Conservation (phyloP, 2,113 vertebrate genomes). For the Pluvialis apricaria region DNA sequence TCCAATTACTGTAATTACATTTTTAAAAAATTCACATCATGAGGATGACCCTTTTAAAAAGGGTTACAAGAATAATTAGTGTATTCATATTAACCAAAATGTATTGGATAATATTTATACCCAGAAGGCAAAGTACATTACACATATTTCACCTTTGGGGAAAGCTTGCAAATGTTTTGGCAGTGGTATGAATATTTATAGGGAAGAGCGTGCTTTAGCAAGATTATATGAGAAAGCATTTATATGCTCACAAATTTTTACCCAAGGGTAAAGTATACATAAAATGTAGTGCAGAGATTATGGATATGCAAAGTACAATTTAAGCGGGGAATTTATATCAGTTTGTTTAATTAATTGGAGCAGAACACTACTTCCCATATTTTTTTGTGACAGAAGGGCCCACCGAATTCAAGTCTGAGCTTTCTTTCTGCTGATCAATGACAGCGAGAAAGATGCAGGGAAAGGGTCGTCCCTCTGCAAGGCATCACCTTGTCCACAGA, state of each 20-base stretch:
- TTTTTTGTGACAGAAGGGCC: neutral
- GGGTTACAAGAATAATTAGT: constrained; percentile 86
- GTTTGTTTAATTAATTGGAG: constrained; percentile 79
- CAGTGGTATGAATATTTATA: constrained; percentile 85
- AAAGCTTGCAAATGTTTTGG: constrained; percentile 80
- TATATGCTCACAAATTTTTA: constrained; percentile 79
- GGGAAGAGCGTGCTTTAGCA: constrained; percentile 75
- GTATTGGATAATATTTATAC: constrained; percentile 85
- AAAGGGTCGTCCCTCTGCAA: neutral
- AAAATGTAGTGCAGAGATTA: constrained; percentile 78
- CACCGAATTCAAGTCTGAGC: constrained; percentile 9
- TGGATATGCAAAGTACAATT: constrained; percentile 75
- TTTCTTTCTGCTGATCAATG: neutral
- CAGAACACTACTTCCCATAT: constrained; percentile 42
- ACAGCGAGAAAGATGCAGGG: neutral
- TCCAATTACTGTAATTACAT: constrained; percentile 88
- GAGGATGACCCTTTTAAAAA: constrained; percentile 82
- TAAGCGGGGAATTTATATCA: constrained; percentile 72
- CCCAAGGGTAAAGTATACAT: constrained; percentile 80
- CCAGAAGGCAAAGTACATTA: constrained; percentile 81
- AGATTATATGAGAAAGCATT: constrained; percentile 83
- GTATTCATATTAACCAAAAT: constrained; percentile 84
- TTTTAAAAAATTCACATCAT: constrained; percentile 81
- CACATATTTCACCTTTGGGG: constrained; percentile 84
- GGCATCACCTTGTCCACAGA: neutral